Evolutionary conservation across 2,113 vertebrate genomes (phyloP), one percentile per base, ranked within the genome.

Genomic region (Mastomys natalensis): DNA sequence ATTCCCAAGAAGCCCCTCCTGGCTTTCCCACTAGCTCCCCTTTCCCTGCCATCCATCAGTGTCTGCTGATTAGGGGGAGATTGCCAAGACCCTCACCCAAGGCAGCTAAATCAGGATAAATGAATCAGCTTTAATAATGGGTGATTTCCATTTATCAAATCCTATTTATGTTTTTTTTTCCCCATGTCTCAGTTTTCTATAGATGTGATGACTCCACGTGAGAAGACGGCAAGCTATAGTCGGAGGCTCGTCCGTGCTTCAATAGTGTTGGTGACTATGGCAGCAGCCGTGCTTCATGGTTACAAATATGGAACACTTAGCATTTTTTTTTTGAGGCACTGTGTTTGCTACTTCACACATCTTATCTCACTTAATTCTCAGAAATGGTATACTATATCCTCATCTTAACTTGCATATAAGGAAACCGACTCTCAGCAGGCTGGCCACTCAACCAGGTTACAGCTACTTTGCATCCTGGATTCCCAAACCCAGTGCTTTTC

Each of bases 111-210:
- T 92, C 74, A 96, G 37, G 77, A 77, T 72, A 82, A 93, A 93
- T 90, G 87, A 87, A 60, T 81, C 85, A 31, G 43, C 70, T 82
- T 94, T 62, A 62, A 89, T 94, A 74, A 60, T 87, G 87, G 91
- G 45, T 31, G 48, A 94, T 73, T 94, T 89, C 48, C 81, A 92
- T 93, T 93, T 78, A 92, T 97, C 74, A 87, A 45, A 81, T 93
- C 64, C 78, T 80, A 88, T 51, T 89, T 78, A 62, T 80, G 55
- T 58, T 64, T 88, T 78, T 92, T 78, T 87, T 78, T 73, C 73
- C 84, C 51, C 45, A 81, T 31, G 87, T 68, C 34, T 66, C 51
- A 58, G 74, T 90, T 87, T 90, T 85, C 77, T 66, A 48, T 94
- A 96, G 55, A 95, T 89, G 62, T 62, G 88, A 51, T 43, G 88